phyloP scores from a whole-genome alignment of 1,140 invertebrate genomes.

The Nasonia giraulti region DNA sequence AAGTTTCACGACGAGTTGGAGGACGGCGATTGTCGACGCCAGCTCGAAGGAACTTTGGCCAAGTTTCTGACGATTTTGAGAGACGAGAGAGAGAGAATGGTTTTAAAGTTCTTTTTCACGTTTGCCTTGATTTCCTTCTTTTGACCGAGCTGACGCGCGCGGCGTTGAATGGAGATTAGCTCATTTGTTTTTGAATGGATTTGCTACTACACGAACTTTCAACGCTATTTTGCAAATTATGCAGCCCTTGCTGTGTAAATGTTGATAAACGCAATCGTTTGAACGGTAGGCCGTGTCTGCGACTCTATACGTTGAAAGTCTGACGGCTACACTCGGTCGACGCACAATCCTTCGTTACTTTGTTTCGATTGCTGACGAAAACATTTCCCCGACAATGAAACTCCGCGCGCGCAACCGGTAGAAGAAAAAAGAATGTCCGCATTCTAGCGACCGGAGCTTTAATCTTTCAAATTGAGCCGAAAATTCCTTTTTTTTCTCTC shows the following conservation, averaged over 20 bases:
- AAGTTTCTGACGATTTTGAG: not conserved
- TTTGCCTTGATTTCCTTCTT: not conserved
- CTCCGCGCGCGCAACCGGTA: too few species aligned
- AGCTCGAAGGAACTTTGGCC: not conserved
- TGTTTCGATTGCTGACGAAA: not conserved
- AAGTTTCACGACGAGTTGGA: not conserved
- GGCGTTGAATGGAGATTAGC: not conserved
- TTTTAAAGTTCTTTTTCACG: not conserved
- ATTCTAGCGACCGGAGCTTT: not conserved
- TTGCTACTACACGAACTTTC: not conserved
- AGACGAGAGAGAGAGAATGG: not conserved
- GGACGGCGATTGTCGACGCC: not conserved
- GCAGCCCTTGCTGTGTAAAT: too few species aligned
- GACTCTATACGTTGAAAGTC: too few species aligned
- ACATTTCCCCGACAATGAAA: not conserved
- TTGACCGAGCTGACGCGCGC: not conserved
- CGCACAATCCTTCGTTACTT: not conserved
- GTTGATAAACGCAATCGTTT: too few species aligned
- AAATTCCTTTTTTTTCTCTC: not conserved
- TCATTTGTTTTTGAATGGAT: not conserved
- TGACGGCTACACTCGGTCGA: too few species aligned
- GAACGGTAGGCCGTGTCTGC: too few species aligned
- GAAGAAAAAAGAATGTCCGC: not conserved
- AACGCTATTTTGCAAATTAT: not conserved
- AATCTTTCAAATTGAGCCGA: slow-evolving; percentile 35